These are phyloP conservation scores for Centropus unirufus DNA, from an alignment of 2,113 vertebrate species.

Conservation along the genomic window DNA sequence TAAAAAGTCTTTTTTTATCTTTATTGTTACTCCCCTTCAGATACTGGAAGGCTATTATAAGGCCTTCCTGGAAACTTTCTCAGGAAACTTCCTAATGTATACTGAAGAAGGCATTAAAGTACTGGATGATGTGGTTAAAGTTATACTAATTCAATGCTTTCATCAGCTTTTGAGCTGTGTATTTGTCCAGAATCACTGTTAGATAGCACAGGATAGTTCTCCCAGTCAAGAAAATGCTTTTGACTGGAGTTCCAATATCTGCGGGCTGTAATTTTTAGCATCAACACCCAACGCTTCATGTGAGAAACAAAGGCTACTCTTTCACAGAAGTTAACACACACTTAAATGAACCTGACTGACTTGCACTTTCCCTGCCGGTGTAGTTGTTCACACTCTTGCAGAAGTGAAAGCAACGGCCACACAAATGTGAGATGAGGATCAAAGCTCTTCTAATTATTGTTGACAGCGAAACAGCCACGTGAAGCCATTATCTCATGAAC, in stretches of 20 bases:
- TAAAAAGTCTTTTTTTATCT: too few species aligned
- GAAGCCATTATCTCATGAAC: not conserved
- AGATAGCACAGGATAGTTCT: not conserved
- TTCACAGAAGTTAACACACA: not conserved
- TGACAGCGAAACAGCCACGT: not conserved
- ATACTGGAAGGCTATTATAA: too few species aligned
- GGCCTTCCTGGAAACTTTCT: not conserved
- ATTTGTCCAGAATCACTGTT: not conserved
- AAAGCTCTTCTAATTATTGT: conserved; percentile 22
- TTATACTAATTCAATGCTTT: not conserved
- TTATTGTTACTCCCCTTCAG: too few species aligned
- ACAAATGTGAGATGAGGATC: not conserved
- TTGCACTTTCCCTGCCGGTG: not conserved
- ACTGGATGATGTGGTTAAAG: not conserved
- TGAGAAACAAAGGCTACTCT: not conserved
- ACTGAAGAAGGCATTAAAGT: not conserved
- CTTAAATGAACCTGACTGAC: not conserved
- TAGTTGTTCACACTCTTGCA: not conserved
- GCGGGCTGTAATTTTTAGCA: not conserved
- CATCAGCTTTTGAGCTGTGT: not conserved
- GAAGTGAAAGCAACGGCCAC: not conserved
- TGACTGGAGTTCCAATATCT: not conserved
- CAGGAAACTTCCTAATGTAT: not conserved
- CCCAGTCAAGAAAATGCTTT: not conserved
- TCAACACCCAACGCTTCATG: not conserved